Evolutionary conservation across 1,140 invertebrate species (phyloP).

Genomic region (Plutomurus gul): DNA sequence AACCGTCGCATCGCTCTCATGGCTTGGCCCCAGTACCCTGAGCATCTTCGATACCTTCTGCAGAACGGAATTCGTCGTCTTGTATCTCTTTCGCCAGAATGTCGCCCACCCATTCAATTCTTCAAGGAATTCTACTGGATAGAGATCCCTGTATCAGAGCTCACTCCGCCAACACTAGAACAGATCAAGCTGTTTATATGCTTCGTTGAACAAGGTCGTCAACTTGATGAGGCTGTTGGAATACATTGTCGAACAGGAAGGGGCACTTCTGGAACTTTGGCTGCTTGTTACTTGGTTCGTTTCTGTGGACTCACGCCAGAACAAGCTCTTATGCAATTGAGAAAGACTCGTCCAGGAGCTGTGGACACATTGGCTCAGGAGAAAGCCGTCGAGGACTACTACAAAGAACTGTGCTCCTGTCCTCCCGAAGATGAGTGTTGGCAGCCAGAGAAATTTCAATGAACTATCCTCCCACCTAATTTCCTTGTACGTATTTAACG

Average conservation of each 20-base stretch:
- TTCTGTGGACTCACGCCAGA: conserved; percentile 66
- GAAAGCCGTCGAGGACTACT: conserved; percentile 65
- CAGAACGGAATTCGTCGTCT: conserved; percentile 62
- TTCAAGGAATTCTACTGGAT: conserved; percentile 63
- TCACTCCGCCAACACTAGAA: conserved; percentile 67
- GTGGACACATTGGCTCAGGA: conserved; percentile 72
- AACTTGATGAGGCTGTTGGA: conserved; percentile 65
- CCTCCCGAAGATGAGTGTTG: conserved; percentile 46
- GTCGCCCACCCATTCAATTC: conserved; percentile 62
- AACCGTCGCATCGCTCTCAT: conserved; percentile 49
- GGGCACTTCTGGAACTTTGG: conserved; percentile 71
- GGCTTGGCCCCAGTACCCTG: conserved; percentile 63
- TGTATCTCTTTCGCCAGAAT: conserved; percentile 68
- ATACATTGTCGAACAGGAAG: conserved; percentile 71
- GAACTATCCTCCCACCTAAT: not conserved
- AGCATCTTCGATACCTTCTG: conserved; percentile 65
- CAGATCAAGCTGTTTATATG: conserved; percentile 71
- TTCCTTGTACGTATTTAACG: too few species aligned
- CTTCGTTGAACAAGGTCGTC: conserved; percentile 60
- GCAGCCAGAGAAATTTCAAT: conserved; percentile 39
- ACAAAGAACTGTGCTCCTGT: conserved; percentile 62
- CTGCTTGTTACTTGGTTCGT: conserved; percentile 69
- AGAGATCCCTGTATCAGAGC: conserved; percentile 68
- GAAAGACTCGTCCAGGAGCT: conserved; percentile 67
- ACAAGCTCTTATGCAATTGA: conserved; percentile 66